Conservation (phyloP, 2,888 invertebrate genomes). For the Erynnis tages region DNA sequence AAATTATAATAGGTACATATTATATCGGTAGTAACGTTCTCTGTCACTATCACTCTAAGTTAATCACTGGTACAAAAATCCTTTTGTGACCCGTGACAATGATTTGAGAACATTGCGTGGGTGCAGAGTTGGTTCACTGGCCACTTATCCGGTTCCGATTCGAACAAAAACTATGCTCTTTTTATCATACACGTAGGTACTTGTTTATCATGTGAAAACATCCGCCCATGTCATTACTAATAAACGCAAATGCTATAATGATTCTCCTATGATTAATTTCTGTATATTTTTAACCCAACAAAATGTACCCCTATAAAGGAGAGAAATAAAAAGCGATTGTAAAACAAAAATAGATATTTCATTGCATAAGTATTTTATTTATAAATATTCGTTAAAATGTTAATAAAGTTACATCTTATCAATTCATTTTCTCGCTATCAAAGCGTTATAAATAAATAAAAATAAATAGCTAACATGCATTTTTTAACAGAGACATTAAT, state of each 20-base stretch:
- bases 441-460: conserved; percentile 13
- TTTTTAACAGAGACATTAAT: conserved; percentile 13
- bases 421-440: background rate
- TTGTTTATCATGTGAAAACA: conserved; percentile 62
- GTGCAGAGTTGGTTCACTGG: conserved; percentile 60
- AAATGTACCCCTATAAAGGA: too few species aligned
- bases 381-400: conserved; percentile 5
- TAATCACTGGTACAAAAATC: too few species aligned
- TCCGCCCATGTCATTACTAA: conserved; percentile 53
- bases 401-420: conserved; percentile 17
- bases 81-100: conserved; percentile 36
- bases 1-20: too few species aligned
- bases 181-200: conserved; percentile 23
- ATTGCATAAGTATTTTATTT: conserved; percentile 11
- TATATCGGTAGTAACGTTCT: too few species aligned
- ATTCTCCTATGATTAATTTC: background rate
- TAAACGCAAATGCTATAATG: background rate
- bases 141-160: conserved; percentile 69
- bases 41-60: too few species aligned
- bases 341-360: conserved; percentile 16
- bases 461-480: conserved; percentile 23
- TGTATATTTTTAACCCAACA: conserved; percentile 11
- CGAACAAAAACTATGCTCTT: conserved; percentile 40
- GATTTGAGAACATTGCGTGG: conserved; percentile 36
- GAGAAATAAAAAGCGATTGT: conserved; percentile 4